Evolutionary conservation across 1,140 invertebrate genomes (phyloP).

Genomic region (Dryas iulia): DNA sequence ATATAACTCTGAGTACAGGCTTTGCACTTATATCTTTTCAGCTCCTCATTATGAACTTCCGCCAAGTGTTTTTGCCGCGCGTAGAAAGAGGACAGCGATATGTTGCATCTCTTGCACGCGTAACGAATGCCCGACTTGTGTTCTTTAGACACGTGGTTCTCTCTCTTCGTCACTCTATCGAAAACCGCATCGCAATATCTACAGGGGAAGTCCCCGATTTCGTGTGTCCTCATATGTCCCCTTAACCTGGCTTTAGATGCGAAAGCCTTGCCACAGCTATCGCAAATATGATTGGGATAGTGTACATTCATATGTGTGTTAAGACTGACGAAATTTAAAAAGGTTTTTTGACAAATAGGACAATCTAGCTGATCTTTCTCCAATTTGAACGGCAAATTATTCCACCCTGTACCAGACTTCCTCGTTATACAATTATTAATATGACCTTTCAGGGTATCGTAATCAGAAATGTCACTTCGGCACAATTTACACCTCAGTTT

Average conservation of each 20-base stretch:
- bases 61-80: slow-evolving; percentile 63
- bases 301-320: slow-evolving; percentile 77
- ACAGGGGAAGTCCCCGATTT: slow-evolving; percentile 62
- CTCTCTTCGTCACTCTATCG: slow-evolving; percentile 67
- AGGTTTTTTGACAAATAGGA: slow-evolving; percentile 75
- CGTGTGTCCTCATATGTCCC: slow-evolving; percentile 75
- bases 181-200: slow-evolving; percentile 69
- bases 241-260: slow-evolving; percentile 75
- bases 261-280: slow-evolving; percentile 79
- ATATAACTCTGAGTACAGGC: slow-evolving; percentile 65
- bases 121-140: slow-evolving; percentile 63
- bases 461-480: slow-evolving; percentile 46
- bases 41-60: slow-evolving; percentile 65
- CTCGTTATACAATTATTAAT: slow-evolving; percentile 47
- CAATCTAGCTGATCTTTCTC: slow-evolving; percentile 71
- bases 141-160: slow-evolving; percentile 66
- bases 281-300: slow-evolving; percentile 70
- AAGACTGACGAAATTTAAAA: slow-evolving; percentile 64
- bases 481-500: slow-evolving; percentile 59
- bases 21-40: slow-evolving; percentile 68
- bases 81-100: slow-evolving; percentile 59
- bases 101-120: slow-evolving; percentile 65
- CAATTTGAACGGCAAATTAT: slow-evolving; percentile 68
- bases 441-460: slow-evolving; percentile 52
- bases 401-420: slow-evolving; percentile 41